Base-by-base conservation (phyloP, 2,113 vertebrate species). In the Vidua chalybeata region DNA sequence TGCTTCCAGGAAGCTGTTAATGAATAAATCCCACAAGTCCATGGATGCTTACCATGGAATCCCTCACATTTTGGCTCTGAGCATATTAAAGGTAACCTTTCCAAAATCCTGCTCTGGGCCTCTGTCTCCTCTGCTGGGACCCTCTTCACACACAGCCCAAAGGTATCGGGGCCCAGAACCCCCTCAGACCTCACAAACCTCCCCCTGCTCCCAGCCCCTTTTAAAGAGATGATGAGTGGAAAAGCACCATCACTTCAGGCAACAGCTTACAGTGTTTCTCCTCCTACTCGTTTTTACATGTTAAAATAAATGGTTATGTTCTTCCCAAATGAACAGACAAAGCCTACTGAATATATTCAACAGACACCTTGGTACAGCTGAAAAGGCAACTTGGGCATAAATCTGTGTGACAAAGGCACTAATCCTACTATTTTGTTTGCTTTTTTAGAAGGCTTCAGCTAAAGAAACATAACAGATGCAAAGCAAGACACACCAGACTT, bases 81-180 rank as follows among this genome's bases (percentile, higher is more conserved):
- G 31, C 21, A 49, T 39, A 33, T 5, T 21, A 37, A 62, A 67
- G 31, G 4, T 58, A 22, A 17, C 6, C 26, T 22, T 79, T 71
- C 45, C 55, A 39, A 81, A 81, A 51, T 27, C 33, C 66, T 88
- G 31, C 31, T 56, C 43, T 41, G 21, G 30, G 20, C 8, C 43
- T 13, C 43, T 64, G 37, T 26, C 46, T 78, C n/a, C n/a, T 21
- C 18, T 43, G 52, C 31, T 43, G 66, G 52, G 22, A 43, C 46
- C 31, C 51, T 64, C 51, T 33, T 26, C 72, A 35, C 39, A 26
- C 41, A 39, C 27, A n/a, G 22, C 35, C 35, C 7, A 15, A 13
- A 5, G 23, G 11, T 21, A 24, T 1, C 0, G 0, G n/a, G 9
- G 9, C 23, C 10, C 69, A 43, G 71, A 43, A 18, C 3, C 17